Evolutionary conservation across 2,113 vertebrate species (phyloP).

Genomic region (Triplophysa dalaica): DNA sequence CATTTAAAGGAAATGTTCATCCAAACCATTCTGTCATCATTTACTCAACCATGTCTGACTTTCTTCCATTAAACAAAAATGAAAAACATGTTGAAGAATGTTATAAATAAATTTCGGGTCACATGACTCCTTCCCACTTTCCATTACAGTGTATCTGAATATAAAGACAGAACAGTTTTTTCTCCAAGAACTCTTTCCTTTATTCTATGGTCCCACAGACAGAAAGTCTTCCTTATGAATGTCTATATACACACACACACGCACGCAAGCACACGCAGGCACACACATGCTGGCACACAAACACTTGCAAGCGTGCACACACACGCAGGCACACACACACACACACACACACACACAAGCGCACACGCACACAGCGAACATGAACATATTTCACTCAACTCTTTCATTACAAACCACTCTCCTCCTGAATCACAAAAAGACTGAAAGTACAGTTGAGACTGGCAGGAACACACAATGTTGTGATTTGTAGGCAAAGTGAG

Average conservation of each 20-base stretch:
- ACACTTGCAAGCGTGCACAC: background rate
- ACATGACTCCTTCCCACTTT: no score
- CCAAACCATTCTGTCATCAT: background rate
- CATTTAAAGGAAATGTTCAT: background rate
- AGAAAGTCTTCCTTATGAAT: constrained; percentile 1
- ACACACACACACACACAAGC: no score
- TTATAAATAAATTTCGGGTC: no score
- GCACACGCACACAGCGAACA: no score
- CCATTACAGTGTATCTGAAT: background rate
- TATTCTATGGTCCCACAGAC: background rate
- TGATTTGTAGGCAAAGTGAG: background rate
- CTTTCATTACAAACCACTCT: no score
- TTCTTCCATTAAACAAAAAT: background rate
- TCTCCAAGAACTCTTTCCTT: background rate
- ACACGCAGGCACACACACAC: no score
- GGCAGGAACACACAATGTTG: background rate
- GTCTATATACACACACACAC: background rate
- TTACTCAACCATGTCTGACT: background rate
- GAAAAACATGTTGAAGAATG: no score
- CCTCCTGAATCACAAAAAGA: background rate
- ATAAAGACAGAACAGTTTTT: background rate
- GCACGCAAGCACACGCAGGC: no score
- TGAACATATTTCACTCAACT: no score
- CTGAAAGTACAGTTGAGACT: background rate
- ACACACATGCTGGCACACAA: background rate